Evolutionary conservation across 1,140 invertebrate genomes (phyloP), one percentile per base, ranked within the genome.

Genomic region (Neodiprion fabricii): DNA sequence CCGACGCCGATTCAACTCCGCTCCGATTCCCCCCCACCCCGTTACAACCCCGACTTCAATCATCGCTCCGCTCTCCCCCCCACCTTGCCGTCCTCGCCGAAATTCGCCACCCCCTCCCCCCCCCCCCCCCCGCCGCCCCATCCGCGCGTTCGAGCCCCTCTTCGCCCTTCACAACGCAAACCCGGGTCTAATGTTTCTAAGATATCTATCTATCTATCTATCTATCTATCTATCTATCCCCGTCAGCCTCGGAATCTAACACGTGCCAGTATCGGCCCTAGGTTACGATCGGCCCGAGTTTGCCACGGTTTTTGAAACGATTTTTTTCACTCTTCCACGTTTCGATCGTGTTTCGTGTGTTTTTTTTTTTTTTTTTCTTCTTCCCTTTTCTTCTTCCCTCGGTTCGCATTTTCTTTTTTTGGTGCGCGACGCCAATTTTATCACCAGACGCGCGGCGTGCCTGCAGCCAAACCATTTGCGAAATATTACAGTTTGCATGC

Each of bases 221-320:
- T 17, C 17, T 81, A 78, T 78, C 78, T 14, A 75, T n/a, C 69
- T 21, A 28, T 61, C 61, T 67, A 75, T 79, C 77, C 78, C 28
- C 1, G 28, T 11, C 53, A 40, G 70, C 73, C 70, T 80, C 76
- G 76, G 76, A 77, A 73, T 76, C 80, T 75, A 81, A 82, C 73
- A 78, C 80, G 76, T 80, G 77, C 69, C 81, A 82, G 80, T 77
- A 77, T 66, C 81, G 81, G 71, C 75, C 74, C 49, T 61, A n/a
- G n/a, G 53, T 11, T 4, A 12, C n/a, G 3, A 12, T 11, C 11
- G n/a, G n/a, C 53, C 53, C 53, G 53, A n/a, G 53, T 40, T 40
- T 40, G 28, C 5, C 28, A 5, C 5, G 1, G 28, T 40, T 40
- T 2, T 40, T 40, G 28, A 5, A 40, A 40, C 28, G 28, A 40